phyloP scores from a whole-genome alignment of 2,888 invertebrate species.

The Falcaria lacertinaria region DNA sequence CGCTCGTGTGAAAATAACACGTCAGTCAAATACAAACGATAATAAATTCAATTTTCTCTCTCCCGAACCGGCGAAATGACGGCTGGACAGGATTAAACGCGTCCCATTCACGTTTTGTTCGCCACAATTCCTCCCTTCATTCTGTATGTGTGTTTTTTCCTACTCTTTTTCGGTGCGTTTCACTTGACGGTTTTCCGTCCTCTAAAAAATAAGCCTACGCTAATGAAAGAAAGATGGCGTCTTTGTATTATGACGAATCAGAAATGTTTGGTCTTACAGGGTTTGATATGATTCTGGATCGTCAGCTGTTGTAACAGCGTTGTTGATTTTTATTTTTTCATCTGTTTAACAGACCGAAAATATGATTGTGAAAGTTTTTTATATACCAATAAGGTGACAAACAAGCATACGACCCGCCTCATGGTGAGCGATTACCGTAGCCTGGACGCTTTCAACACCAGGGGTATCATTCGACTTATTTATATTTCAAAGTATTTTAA shows the following conservation, averaged over 20 bases:
- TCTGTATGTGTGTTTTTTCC: conserved; percentile 37
- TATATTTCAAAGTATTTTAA: no score
- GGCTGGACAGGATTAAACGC: conserved; percentile 73
- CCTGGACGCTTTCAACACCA: no score
- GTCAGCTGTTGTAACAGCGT: not conserved
- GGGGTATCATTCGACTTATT: no score
- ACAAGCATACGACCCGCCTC: no score
- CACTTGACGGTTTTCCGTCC: conserved; percentile 19
- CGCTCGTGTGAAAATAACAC: conserved; percentile 74
- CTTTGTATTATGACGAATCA: conserved; percentile 23
- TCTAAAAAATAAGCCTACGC: conserved; percentile 30
- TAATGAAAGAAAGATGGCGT: conserved; percentile 34
- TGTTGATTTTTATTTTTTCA: not conserved
- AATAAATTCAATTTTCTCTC: conserved; percentile 78
- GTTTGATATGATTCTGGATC: not conserved
- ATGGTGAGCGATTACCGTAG: no score
- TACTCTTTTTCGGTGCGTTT: conserved; percentile 35
- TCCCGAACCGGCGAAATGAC: conserved; percentile 59
- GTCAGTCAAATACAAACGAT: conserved; percentile 77
- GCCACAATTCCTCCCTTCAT: conserved; percentile 52
- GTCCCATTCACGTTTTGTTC: conserved; percentile 72
- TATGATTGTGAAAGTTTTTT: no score
- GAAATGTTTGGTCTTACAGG: conserved; percentile 12
- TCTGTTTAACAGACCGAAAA: no score
- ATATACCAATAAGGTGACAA: no score